Conservation (phyloP, 1,140 invertebrate species). For the Calycopis cecrops region DNA sequence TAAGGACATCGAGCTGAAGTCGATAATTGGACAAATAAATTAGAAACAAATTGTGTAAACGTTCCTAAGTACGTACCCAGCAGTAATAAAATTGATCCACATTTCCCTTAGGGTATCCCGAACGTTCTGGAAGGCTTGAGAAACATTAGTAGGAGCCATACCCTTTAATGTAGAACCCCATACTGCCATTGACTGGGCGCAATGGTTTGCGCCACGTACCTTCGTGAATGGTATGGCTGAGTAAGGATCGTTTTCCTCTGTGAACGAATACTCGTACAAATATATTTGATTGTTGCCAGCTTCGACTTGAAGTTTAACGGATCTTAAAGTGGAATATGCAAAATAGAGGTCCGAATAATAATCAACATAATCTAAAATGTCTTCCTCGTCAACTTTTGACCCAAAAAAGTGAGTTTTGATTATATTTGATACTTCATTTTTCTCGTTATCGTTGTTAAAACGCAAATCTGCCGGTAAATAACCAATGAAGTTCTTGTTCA, state of each 20-base stretch:
- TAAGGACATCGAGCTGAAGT: too few species aligned
- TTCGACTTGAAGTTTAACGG: slow-evolving; percentile 29
- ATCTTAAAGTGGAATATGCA: slow-evolving; percentile 26
- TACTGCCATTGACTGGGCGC: slow-evolving; percentile 29
- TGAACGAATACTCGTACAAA: slow-evolving; percentile 39
- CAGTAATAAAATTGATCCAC: slow-evolving; percentile 33
- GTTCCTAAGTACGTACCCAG: slow-evolving; percentile 27
- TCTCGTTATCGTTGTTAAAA: slow-evolving; percentile 24
- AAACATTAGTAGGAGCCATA: slow-evolving; percentile 5
- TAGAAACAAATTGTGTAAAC: background rate
- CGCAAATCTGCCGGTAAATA: slow-evolving; percentile 29
- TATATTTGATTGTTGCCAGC: slow-evolving; percentile 32
- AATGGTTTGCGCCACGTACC: slow-evolving; percentile 31
- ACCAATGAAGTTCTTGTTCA: slow-evolving; percentile 23
- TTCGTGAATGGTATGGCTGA: slow-evolving; percentile 21
- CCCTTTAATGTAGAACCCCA: background rate
- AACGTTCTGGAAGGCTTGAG: slow-evolving; percentile 19
- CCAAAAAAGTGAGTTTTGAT: slow-evolving; percentile 34
- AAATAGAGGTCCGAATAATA: slow-evolving; percentile 38
- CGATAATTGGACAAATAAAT: background rate
- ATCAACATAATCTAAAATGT: slow-evolving; percentile 25
- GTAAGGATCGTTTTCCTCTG: slow-evolving; percentile 15
- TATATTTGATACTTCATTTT: slow-evolving; percentile 19
- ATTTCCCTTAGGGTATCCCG: slow-evolving; percentile 25
- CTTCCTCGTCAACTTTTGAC: slow-evolving; percentile 20